Base-by-base conservation (phyloP, 2,113 vertebrate genomes). In the Vanacampus margaritifer region DNA sequence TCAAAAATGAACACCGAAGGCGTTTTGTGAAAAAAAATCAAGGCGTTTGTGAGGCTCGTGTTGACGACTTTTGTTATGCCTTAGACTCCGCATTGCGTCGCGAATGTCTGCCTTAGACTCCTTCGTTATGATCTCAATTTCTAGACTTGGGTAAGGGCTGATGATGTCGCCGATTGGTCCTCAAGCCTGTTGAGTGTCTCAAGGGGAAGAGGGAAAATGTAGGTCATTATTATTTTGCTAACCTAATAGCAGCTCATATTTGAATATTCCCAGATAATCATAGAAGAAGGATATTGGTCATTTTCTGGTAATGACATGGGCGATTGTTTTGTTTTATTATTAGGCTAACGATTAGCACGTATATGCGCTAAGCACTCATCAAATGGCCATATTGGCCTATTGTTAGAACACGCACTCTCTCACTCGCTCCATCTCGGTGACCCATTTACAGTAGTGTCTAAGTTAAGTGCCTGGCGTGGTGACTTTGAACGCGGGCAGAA, bases 401-500 rank as follows among this genome's bases (percentile, higher is more conserved):
- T 69, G 68, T 72, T 79, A 82, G 60, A 24, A 43, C 60, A 17
- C 5, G n/a, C 37, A 12, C 63, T 50, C 45, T 72, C 50, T 41
- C 36, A 23, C 66, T 59, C 53, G 41, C 61, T 62, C 73, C 54
- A 58, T 57, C 60, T 65, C 37, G 28, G 39, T 89, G 86, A 89
- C 86, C 84, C 82, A 88, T 88, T 89, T 89, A 79, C 73, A 72
- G 59, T 57, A 43, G 17, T 3, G 60, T 74, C 63, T 67, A 64
- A 74, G 72, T 77, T 65, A 74, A 81, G 74, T 72, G 78, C 59
- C 68, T 36, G 76, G 64, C 10, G 53, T 74, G 75, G 74, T 77
- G 71, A 54, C 45, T 58, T 53, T 59, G 50, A 59, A 56, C n/a
- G 41, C 48, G 65, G 41, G 16, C 45, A 21, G 32, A 68, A 65